Conservation (phyloP, 2,113 vertebrate genomes). For the Thunnus thynnus region DNA sequence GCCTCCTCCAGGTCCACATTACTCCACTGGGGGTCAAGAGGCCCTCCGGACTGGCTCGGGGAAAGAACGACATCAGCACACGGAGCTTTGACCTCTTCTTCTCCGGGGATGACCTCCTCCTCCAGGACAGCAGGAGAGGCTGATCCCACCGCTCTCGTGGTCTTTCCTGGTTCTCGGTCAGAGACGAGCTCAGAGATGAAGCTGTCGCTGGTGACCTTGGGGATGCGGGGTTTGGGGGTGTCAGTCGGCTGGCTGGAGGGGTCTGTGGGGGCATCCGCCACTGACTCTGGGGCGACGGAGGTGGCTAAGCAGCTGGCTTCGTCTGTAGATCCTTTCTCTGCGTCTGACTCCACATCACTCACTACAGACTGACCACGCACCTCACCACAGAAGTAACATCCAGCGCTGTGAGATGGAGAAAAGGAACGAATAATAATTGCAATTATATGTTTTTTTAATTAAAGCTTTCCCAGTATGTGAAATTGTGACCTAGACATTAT, state of each 20-base stretch:
- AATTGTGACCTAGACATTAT: too few species aligned
- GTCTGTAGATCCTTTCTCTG: slow-evolving; percentile 68
- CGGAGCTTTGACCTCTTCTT: slow-evolving; percentile 30
- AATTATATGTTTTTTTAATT: too few species aligned
- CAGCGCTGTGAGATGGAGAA: slow-evolving; percentile 85
- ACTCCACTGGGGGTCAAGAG: slow-evolving; percentile 89
- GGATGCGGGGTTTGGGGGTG: slow-evolving; percentile 73
- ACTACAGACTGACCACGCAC: slow-evolving; percentile 85
- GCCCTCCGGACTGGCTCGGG: slow-evolving; percentile 59
- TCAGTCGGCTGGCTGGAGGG: slow-evolving; percentile 30
- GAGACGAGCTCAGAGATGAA: slow-evolving; percentile 87
- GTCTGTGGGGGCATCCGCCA: slow-evolving; percentile 15
- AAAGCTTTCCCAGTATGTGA: too few species aligned
- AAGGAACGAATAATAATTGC: background rate
- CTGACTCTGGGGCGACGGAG: slow-evolving; percentile 32
- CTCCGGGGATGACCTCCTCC: slow-evolving; percentile 55
- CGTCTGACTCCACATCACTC: slow-evolving; percentile 87
- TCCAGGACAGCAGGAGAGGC: slow-evolving; percentile 62
- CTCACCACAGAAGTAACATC: slow-evolving; percentile 95
- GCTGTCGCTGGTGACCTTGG: slow-evolving; percentile 88
- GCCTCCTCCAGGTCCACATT: slow-evolving; percentile 94
- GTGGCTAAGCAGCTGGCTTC: slow-evolving; percentile 1
- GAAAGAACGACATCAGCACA: slow-evolving; percentile 13
- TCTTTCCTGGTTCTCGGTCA: slow-evolving; percentile 74
- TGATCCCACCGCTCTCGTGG: slow-evolving; percentile 8